These are phyloP conservation scores for Heliconius erato DNA, from an alignment of 2,888 invertebrate genomes.

Conservation along the genomic window DNA sequence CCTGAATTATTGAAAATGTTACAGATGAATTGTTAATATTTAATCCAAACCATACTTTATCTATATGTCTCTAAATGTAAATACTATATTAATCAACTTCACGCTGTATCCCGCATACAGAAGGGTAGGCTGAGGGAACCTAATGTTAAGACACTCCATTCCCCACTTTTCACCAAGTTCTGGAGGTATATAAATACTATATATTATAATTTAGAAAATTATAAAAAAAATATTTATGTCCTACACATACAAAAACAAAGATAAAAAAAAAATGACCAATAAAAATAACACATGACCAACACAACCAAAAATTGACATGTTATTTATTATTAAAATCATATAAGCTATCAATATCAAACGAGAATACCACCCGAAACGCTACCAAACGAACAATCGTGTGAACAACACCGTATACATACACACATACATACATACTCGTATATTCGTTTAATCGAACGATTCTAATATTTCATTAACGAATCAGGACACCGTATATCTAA, in stretches of 20 bases:
- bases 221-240: background rate
- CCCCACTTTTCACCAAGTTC: too few species aligned
- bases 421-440: too few species aligned
- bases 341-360: constrained; percentile 23
- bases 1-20: too few species aligned
- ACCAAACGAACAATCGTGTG: constrained; percentile 28
- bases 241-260: background rate
- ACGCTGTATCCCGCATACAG: too few species aligned
- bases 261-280: background rate
- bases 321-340: constrained; percentile 15
- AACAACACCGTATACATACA: constrained; percentile 9
- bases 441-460: constrained; percentile 40
- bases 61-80: too few species aligned
- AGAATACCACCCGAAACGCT: constrained; percentile 24
- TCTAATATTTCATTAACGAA: constrained; percentile 47
- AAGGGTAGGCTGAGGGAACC: too few species aligned
- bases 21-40: too few species aligned
- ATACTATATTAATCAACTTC: too few species aligned
- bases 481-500: constrained; percentile 51
- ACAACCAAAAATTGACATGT: constrained; percentile 10
- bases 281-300: background rate
- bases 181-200: background rate
- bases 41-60: too few species aligned
- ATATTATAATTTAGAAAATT: too few species aligned
- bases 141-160: too few species aligned